phyloP scores from a whole-genome alignment of 2,888 invertebrate genomes.

The Tenthredo mesomela region DNA sequence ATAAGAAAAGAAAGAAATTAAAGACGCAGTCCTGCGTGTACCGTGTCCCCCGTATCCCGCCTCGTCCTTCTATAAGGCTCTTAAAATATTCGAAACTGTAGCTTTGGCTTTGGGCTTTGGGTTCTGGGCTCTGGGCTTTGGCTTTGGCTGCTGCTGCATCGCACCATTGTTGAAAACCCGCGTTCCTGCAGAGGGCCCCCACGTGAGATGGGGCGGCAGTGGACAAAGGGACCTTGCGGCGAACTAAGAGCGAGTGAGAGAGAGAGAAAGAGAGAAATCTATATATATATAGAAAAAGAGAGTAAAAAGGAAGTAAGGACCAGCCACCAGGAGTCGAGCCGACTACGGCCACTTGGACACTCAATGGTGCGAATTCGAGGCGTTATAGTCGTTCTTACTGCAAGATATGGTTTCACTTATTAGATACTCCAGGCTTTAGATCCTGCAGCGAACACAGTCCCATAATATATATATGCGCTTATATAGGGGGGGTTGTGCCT shows the following conservation, averaged over 20 bases:
- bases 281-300: slow-evolving; percentile 55
- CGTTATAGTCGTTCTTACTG: slow-evolving; percentile 56
- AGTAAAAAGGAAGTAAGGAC: slow-evolving; percentile 44
- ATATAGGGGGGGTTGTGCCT: too few relatives aligned
- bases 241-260: slow-evolving; percentile 54
- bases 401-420: slow-evolving; percentile 21
- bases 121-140: background rate
- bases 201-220: slow-evolving; percentile 47
- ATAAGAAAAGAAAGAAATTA: slow-evolving; percentile 66
- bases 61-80: slow-evolving; percentile 62
- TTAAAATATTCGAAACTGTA: slow-evolving; percentile 65
- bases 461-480: too few relatives aligned
- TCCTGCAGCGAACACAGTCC: background rate
- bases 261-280: background rate
- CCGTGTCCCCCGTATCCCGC: slow-evolving; percentile 30
- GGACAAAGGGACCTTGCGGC: slow-evolving; percentile 40
- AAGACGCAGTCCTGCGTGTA: slow-evolving; percentile 59
- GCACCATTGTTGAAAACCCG: slow-evolving; percentile 33
- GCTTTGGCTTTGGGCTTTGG: background rate
- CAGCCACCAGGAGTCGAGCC: slow-evolving; percentile 33
- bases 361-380: slow-evolving; percentile 77
- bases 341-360: slow-evolving; percentile 73
- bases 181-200: slow-evolving; percentile 36
- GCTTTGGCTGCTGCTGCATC: background rate
- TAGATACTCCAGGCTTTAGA: background rate